Percentiles rank a stretch among this genome's conserved stretches.
Evolutionary conservation across 2,113 vertebrate species (phyloP).

Genomic region (Nettapus auritus): DNA sequence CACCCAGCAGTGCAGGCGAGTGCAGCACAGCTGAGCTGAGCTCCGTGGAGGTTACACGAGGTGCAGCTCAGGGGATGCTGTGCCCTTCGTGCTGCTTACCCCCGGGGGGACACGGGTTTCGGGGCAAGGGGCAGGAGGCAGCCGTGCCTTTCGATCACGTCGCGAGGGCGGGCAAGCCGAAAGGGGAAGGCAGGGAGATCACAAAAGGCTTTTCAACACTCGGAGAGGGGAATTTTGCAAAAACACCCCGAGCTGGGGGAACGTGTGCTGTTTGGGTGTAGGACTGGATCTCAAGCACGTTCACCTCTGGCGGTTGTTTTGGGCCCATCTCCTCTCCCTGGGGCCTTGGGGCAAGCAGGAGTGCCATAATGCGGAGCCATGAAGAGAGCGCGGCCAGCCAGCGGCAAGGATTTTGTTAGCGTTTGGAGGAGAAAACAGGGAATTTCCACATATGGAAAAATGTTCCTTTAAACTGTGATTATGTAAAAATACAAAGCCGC

Average conservation of each 20-base stretch:
- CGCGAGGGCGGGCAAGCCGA: neutral
- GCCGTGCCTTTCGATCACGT: neutral
- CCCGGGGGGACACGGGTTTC: neutral
- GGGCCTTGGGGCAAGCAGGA: conserved; percentile 38
- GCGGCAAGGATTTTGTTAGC: conserved; percentile 63
- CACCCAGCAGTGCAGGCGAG: neutral
- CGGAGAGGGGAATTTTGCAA: conserved; percentile 64
- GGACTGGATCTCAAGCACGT: conserved; percentile 57
- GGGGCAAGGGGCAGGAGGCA: neutral
- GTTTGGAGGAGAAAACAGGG: conserved; percentile 70
- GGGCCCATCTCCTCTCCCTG: conserved; percentile 9
- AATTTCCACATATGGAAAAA: conserved; percentile 75
- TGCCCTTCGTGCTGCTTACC: neutral
- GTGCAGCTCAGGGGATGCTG: fast-evolving
- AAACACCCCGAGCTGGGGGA: conserved; percentile 3
- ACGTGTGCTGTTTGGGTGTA: conserved; percentile 35
- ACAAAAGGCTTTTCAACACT: conserved; percentile 13
- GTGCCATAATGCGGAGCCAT: conserved; percentile 43
- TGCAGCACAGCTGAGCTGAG: neutral
- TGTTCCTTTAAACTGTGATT: conserved; percentile 75
- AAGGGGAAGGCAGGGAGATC: conserved; percentile 32
- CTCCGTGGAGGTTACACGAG: neutral
- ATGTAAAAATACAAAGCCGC: conserved; percentile 72
- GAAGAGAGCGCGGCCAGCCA: conserved; percentile 36
- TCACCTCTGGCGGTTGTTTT: conserved; percentile 59